A percentile compares a stretch with the other conserved stretches of the same genome.
These are phyloP conservation scores for Xyrichtys novacula DNA, from an alignment of 2,797 vertebrate genomes.

Conservation along the genomic window DNA sequence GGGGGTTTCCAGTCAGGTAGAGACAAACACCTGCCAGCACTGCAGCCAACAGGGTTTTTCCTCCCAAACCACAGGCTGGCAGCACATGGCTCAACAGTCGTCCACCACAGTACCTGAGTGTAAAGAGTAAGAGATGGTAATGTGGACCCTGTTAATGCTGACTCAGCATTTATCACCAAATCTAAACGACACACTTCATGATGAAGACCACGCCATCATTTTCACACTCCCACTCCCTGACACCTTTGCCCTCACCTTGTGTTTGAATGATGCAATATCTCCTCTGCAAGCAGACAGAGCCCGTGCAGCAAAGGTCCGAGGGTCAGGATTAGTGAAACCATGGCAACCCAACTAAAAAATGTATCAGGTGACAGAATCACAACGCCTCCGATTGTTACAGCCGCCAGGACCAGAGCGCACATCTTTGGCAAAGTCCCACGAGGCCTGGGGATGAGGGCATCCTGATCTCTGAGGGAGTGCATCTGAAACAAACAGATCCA, in stretches of 20 bases:
- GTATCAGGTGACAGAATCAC: conserved; percentile 26
- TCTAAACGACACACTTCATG: not conserved
- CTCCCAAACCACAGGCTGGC: conserved; percentile 58
- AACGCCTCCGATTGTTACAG: not conserved
- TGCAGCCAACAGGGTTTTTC: conserved; percentile 39
- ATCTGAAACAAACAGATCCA: conserved; percentile 58
- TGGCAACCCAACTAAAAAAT: conserved; percentile 44
- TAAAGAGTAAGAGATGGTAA: not conserved
- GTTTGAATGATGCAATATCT: conserved; percentile 55
- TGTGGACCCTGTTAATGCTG: not conserved
- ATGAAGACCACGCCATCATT: not conserved
- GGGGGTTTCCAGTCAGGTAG: conserved; percentile 28
- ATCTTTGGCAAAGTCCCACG: conserved; percentile 63
- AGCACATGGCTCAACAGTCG: conserved; percentile 36
- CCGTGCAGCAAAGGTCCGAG: conserved; percentile 63
- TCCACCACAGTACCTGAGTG: conserved; percentile 57
- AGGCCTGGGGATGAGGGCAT: conserved; percentile 62
- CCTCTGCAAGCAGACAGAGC: conserved; percentile 64
- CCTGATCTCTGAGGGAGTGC: conserved; percentile 41
- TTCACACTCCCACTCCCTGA: not conserved
- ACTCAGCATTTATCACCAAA: not conserved
- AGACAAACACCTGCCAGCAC: conserved; percentile 52
- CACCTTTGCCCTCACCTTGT: conserved; percentile 60
- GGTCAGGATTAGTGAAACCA: conserved; percentile 55
- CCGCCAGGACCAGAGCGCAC: conserved; percentile 39